Conservation (phyloP, 1,140 invertebrate species). For the Spodoptera frugiperda region DNA sequence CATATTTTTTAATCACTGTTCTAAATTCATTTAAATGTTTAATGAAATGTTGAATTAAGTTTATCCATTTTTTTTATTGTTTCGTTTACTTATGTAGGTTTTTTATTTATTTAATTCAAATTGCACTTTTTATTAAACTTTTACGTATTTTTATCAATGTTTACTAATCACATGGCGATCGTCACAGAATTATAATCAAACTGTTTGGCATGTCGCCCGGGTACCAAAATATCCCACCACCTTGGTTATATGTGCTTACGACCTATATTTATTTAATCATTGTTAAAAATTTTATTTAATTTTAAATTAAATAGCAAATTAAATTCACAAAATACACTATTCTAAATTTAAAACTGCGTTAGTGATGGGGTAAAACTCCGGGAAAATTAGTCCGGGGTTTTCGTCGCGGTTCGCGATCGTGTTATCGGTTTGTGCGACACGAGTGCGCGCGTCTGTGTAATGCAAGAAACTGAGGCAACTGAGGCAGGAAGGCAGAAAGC, state of each 20-base stretch:
- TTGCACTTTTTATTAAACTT: conserved; percentile 9
- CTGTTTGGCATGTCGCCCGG: conserved; percentile 60
- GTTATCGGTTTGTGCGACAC: neutral
- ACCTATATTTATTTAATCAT: conserved; percentile 45
- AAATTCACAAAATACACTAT: conserved; percentile 7
- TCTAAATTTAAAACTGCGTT: neutral
- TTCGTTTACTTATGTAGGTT: neutral
- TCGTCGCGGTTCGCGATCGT: neutral
- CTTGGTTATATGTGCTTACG: conserved; percentile 55
- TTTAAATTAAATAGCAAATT: neutral
- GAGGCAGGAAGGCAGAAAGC: conserved; percentile 46
- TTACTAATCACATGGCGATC: conserved; percentile 45
- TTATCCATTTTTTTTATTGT: neutral
- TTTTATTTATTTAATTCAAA: neutral
- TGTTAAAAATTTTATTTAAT: conserved; percentile 8
- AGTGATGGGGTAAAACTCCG: neutral
- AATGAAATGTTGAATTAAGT: neutral
- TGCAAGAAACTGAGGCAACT: conserved; percentile 45
- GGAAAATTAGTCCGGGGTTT: neutral
- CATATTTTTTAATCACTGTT: conserved; percentile 3
- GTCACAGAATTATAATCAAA: conserved; percentile 51
- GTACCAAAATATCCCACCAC: conserved; percentile 66
- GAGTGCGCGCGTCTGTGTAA: conserved; percentile 1
- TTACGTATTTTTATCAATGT: conserved; percentile 29
- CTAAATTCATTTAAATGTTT: neutral